Conservation (phyloP, 2,113 vertebrate species). For the Ancistrus triradiatus region DNA sequence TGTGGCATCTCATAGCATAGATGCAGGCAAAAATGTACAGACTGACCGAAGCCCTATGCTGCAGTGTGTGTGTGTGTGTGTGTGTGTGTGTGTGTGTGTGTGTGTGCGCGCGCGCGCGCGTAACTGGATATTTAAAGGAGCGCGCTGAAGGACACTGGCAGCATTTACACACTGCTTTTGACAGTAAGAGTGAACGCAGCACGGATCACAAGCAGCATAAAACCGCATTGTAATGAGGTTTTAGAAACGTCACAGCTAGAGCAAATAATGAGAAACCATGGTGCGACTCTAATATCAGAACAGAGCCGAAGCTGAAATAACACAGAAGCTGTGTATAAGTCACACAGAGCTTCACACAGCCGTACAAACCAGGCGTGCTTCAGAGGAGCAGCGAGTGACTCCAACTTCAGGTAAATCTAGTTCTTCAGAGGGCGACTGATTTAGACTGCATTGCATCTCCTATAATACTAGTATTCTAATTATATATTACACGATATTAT, state of each 20-base stretch:
- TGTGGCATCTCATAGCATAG: slow-evolving; percentile 23
- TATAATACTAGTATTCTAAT: too few species aligned
- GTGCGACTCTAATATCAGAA: slow-evolving; percentile 24
- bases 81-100: neutral
- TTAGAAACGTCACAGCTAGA: slow-evolving; percentile 33
- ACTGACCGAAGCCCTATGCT: slow-evolving; percentile 29
- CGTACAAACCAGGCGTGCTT: slow-evolving; percentile 35
- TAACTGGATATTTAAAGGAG: slow-evolving; percentile 54
- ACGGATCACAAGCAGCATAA: slow-evolving; percentile 15
- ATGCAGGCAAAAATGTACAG: slow-evolving; percentile 26
- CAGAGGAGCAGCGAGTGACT: slow-evolving; percentile 12
- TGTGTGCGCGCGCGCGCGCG: neutral
- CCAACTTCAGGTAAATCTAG: slow-evolving; percentile 31
- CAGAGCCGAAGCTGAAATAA: slow-evolving; percentile 2
- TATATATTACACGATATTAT: too few species aligned
- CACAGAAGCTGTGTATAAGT: neutral
- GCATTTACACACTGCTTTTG: slow-evolving; percentile 20
- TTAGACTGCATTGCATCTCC: too few species aligned
- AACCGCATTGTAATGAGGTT: neutral
- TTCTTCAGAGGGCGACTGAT: too few species aligned
- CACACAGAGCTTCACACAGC: too few species aligned
- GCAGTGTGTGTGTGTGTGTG: slow-evolving; percentile 35
- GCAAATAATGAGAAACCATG: slow-evolving; percentile 45
- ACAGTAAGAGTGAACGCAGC: slow-evolving; percentile 5
- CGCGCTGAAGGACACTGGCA: slow-evolving; percentile 41